Percentiles rank a stretch among this genome's conserved stretches.
These are phyloP conservation scores for Drosophila varians DNA, from an alignment of 1,140 invertebrate genomes.

Conservation along the genomic window DNA sequence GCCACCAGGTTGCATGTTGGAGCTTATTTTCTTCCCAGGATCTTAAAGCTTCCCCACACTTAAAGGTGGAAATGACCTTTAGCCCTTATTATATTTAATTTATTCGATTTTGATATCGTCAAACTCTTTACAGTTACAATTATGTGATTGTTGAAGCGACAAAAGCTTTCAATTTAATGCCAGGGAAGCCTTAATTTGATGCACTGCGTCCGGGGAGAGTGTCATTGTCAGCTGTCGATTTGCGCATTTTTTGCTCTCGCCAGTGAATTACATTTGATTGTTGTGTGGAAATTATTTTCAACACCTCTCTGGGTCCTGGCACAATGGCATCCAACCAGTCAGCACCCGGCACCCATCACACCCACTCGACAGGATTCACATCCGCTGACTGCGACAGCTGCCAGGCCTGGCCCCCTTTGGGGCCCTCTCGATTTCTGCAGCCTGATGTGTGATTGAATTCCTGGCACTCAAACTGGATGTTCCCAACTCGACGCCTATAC, in stretches of 20 bases:
- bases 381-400: slow-evolving; percentile 54
- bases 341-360: neutral
- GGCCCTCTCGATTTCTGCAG: slow-evolving; percentile 33
- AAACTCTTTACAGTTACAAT: neutral
- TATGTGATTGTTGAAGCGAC: neutral
- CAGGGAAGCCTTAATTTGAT: slow-evolving; percentile 2
- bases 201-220: slow-evolving; percentile 18
- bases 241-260: slow-evolving; percentile 46
- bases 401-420: neutral
- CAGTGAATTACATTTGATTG: slow-evolving; percentile 74
- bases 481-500: slow-evolving; percentile 36
- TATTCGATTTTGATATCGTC: neutral
- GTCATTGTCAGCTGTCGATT: slow-evolving; percentile 58
- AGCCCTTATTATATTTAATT: neutral
- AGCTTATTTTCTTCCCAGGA: neutral
- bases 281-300: slow-evolving; percentile 67
- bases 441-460: slow-evolving; percentile 76
- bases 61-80: no score
- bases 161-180: neutral
- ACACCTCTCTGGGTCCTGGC: slow-evolving; percentile 23
- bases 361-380: slow-evolving; percentile 21
- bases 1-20: neutral
- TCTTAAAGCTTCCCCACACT: neutral
- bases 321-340: neutral
- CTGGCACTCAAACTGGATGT: slow-evolving; percentile 48